Evolutionary conservation across 2,888 invertebrate species (phyloP), one percentile per base, ranked within the genome.

Genomic region (Ectropis crepuscularia): DNA sequence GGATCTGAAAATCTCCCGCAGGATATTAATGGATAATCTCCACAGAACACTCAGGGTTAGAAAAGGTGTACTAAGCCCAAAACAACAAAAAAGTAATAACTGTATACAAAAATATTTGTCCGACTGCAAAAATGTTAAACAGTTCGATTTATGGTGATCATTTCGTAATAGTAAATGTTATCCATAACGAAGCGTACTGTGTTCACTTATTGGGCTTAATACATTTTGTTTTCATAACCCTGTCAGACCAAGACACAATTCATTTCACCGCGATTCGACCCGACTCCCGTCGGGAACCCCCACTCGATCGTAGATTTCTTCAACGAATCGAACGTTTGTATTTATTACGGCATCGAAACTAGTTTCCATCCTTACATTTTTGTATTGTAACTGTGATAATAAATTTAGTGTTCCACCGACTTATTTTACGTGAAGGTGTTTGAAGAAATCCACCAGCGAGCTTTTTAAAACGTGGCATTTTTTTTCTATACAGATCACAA

Each of bases 301-400:
- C 73, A 80, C 89, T 88, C 89, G 88, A 83, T 83, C 80, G 89
- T 89, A 86, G 90, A 90, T 91, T 90, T 90, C 89, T 89, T 90
- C 90, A 89, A 85, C 83, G 83, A 85, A 84, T 82, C 84, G 85
- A 86, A 84, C 80, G 69, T 71, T 65, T 81, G 79, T 28, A 28
- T 81, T 70, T 72, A 63, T 69, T 66, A 62, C 70, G 72, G 63
- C 74, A 75, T 75, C 81, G 81, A 82, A 79, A 79, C 81, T 81
- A 83, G 84, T 83, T 86, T 87, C 87, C 85, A 87, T 89, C 87
- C 88, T 78, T 85, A 85, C 82, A 70, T 85, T 85, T 65, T 86
- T 89, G 88, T 91, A 90, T 90, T 90, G 87, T 88, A 91, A 90
- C 92, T 91, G 91, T 91, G 91, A 91, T 91, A 90, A 85, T 91